Base-by-base conservation (phyloP, 2,113 vertebrate species). In the Pollachius pollachius region DNA sequence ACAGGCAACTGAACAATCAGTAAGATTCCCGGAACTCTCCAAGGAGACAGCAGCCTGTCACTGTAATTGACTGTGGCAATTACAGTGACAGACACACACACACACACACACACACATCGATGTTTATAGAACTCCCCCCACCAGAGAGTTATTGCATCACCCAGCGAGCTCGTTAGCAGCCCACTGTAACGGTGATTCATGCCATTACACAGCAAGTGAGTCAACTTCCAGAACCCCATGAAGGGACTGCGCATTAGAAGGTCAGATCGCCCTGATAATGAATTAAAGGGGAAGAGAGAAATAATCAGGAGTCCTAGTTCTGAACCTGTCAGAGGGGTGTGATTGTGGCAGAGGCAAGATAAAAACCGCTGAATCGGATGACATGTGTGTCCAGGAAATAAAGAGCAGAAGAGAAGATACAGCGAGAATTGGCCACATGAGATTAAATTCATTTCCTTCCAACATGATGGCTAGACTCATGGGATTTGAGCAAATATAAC, bases 1-100 rank as follows among this genome's bases (percentile, higher is more conserved):
- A 80, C 78, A 72, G 65, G 56, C 77, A 77, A 80, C 58, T 11
- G 80, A 78, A 83, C 79, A 83, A 81, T 78, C 79, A 74, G 65
- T 84, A 71, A 6, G 65, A 77, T 70, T 72, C 77, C 74, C 41
- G 12, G 11, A 48, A 73, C 75, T 76, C 68, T 76, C 18, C 56
- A 70, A 77, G 66, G 66, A 70, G 41, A 61, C 76, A 77, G 66
- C 65, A 16, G 79, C 71, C 67, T 72, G 4, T 89, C 76, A 75
- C 77, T 17, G 64, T 88, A 84, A 89, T 82, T 67, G 52, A n/a
- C 68, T 67, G 67, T 70, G 85, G 83, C 81, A 81, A 34, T 34
- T 23, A 23, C 23, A 23, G 23, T 23, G 23, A 70, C 37, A 62
- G 1, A 71, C 15, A 74, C 16, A 48, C 11, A 48, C 41, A 48